phyloP scores from a whole-genome alignment of 2,888 invertebrate species.

The Leptopilina myrica region DNA sequence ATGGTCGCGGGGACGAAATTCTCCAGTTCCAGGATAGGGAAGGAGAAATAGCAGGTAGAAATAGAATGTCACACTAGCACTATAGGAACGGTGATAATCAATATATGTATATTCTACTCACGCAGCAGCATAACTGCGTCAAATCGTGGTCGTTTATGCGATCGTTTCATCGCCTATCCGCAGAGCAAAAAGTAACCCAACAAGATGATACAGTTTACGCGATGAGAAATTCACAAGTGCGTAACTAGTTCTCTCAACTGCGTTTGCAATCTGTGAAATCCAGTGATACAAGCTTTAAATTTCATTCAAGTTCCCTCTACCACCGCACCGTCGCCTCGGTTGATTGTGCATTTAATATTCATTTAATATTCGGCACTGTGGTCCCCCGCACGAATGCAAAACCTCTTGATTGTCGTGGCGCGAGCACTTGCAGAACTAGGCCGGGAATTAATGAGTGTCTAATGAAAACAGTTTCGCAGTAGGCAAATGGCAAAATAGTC shows the following conservation, averaged over 20 bases:
- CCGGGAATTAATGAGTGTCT: background rate
- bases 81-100: slow-evolving; percentile 67
- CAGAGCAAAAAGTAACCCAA: background rate
- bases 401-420: slow-evolving; percentile 12
- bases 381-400: background rate
- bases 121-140: slow-evolving; percentile 68
- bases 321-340: too few species aligned
- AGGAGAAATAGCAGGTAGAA: slow-evolving; percentile 39
- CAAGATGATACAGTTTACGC: background rate
- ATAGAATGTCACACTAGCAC: slow-evolving; percentile 49
- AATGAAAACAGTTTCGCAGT: too few species aligned
- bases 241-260: too few species aligned
- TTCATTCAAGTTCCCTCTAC: too few species aligned
- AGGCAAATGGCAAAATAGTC: too few species aligned
- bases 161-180: slow-evolving; percentile 46
- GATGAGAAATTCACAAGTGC: background rate
- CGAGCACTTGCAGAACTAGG: slow-evolving; percentile 28
- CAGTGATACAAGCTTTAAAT: too few species aligned
- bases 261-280: too few species aligned
- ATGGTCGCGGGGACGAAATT: slow-evolving; percentile 4
- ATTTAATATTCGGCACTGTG: too few species aligned
- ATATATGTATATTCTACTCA: slow-evolving; percentile 73
- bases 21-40: slow-evolving; percentile 38
- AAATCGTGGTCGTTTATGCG: slow-evolving; percentile 62
- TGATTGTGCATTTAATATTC: too few species aligned